phyloP scores from a whole-genome alignment of 2,113 vertebrate genomes.

The Scartelaos histophorus region DNA sequence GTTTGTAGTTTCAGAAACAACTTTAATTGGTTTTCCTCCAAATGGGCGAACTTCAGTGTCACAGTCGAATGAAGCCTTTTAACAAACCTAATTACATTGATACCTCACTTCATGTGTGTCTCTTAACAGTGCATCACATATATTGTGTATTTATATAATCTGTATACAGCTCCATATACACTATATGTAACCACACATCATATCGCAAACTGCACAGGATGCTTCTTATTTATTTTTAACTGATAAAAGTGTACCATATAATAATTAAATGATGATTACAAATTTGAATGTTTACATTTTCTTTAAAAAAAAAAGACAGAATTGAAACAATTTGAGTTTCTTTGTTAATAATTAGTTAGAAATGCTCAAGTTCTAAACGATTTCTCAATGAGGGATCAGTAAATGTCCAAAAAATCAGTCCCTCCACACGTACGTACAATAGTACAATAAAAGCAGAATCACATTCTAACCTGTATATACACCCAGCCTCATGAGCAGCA shows the following conservation, averaged over 20 bases:
- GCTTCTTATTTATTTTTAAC: conserved; percentile 6
- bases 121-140: conserved; percentile 23
- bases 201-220: conserved; percentile 29
- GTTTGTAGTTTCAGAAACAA: conserved; percentile 19
- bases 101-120: conserved; percentile 49
- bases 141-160: conserved; percentile 35
- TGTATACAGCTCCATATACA: conserved; percentile 1
- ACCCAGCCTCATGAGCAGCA: not conserved
- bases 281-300: not conserved
- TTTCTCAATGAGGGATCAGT: conserved; percentile 1
- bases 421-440: not conserved
- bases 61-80: conserved; percentile 51
- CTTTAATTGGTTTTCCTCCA: conserved; percentile 1
- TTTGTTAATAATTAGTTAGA: conserved; percentile 2
- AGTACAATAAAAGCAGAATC: not conserved
- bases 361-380: not conserved
- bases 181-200: conserved; percentile 19
- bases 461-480: not conserved
- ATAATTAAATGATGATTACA: not conserved
- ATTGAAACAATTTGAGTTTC: conserved; percentile 7
- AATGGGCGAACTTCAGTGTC: conserved; percentile 4
- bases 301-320: not conserved
- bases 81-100: conserved; percentile 41
- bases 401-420: not conserved
- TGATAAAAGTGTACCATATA: not conserved